Evolutionary conservation across 2,888 invertebrate genomes (phyloP), one percentile per base, ranked within the genome.

Genomic region (Platycheirus rosarum): DNA sequence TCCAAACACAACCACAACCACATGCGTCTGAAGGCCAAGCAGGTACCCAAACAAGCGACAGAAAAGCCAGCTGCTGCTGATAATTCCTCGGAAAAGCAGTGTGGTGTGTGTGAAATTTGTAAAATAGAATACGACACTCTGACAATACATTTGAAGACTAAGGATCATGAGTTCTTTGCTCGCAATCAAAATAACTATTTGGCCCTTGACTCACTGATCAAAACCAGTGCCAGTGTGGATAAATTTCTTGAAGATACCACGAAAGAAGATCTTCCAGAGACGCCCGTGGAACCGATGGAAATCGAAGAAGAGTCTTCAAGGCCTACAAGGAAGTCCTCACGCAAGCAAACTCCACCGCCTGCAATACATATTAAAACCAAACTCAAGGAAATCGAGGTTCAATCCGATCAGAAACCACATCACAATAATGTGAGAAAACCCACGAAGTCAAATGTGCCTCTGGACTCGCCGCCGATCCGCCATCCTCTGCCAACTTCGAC

Each of bases 21-120:
- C n/a, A 86, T 85, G 69, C 84, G 85, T 9, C 78, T 84, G 62
- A 85, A 76, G 84, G 85, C 69, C 26, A 75, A 68, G 42, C 79
- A 7, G 60, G 60, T 29, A 13, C 85, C 29, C 35, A 85, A 75
- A 7, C 73, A 77, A 55, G 18, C 51, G 2, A 57, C 49, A n/a
- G 76, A 79, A 44, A 82, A 75, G 13, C 62, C 66, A 9, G 74
- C 60, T 1, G 62, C 62, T 9, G 63, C 55, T 0, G 79, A 85
- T 7, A 76, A 84, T 8, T 86, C 89, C 0, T 89, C 87, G 29
- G 89, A 90, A 2, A 90, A 90, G 49, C 90, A 92, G 84, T 92
- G 92, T 46, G 96, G 96, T 14, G 95, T 94, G 88, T 96, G 95
- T 91, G 95, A 96, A 91, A 94, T 96, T 89, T 96, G 96, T 89